phyloP scores from a whole-genome alignment of 2,797 vertebrate genomes.

The Lacerta bilineata region DNA sequence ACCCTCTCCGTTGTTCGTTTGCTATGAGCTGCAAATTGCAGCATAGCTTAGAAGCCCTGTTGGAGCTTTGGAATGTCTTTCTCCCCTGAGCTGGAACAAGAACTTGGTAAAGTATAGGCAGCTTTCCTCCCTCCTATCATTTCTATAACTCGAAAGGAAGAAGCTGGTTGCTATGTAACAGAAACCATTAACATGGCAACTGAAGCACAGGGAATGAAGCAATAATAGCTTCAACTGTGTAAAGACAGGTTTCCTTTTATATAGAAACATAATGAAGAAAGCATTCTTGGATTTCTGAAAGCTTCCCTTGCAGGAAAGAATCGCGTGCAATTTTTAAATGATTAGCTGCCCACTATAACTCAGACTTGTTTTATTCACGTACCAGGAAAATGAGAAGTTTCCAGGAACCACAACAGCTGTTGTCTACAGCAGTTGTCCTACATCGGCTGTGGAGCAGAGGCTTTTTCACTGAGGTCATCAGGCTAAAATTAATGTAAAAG shows the following conservation, averaged over 20 bases:
- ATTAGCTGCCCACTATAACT: constrained; percentile 43
- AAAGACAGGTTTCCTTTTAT: constrained; percentile 18
- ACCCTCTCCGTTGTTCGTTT: background rate
- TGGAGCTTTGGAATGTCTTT: background rate
- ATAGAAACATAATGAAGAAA: constrained; percentile 40
- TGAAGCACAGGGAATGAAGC: background rate
- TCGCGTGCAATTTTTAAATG: constrained; percentile 34
- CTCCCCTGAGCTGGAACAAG: background rate
- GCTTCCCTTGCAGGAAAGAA: constrained; percentile 4
- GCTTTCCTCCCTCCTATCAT: background rate
- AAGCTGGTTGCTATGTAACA: background rate
- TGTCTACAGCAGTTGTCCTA: constrained; percentile 72
- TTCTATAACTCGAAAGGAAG: background rate
- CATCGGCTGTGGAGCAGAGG: constrained; percentile 59
- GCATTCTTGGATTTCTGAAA: constrained; percentile 27
- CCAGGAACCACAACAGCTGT: constrained; percentile 70
- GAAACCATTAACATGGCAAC: background rate
- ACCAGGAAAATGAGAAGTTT: constrained; percentile 60
- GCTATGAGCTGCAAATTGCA: background rate
- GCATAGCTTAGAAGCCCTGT: background rate
- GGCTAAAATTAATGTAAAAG: constrained; percentile 65
- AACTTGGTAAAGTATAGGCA: background rate
- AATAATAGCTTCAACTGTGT: background rate
- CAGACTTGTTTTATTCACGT: constrained; percentile 43
- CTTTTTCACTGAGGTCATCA: constrained; percentile 64